Evolutionary conservation across 2,113 vertebrate genomes (phyloP).

Genomic region (Forbesichthys agassizii): DNA sequence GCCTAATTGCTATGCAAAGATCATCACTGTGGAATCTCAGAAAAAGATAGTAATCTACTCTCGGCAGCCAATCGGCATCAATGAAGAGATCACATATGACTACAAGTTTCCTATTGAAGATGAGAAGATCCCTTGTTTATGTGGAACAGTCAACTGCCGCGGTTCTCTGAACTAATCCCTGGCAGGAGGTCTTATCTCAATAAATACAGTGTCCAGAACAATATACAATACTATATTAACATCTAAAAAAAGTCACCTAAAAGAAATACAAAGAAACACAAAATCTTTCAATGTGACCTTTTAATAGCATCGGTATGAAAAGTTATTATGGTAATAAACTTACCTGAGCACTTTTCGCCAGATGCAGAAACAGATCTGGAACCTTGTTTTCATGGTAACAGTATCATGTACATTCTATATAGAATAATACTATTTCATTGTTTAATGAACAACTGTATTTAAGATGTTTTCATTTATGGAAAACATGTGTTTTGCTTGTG

Average conservation of each 20-base stretch:
- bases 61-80: constrained; percentile 89
- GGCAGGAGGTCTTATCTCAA: not conserved
- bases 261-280: constrained; percentile 12
- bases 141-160: constrained; percentile 91
- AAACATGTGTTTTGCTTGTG: constrained; percentile 84
- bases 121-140: constrained; percentile 97
- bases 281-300: constrained; percentile 5
- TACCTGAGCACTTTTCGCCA: not conserved
- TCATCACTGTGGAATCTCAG: constrained; percentile 94
- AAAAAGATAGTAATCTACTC: constrained; percentile 99
- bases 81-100: constrained; percentile 97
- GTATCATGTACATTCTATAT: not conserved
- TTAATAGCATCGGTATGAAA: constrained; percentile 2
- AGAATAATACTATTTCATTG: not conserved
- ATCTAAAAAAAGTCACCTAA: not conserved
- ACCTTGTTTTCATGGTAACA: not conserved
- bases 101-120: constrained; percentile 99
- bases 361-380: not conserved
- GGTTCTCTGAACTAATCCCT: constrained; percentile 89
- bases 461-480: constrained; percentile 69
- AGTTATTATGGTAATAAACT: constrained; percentile 3
- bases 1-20: constrained; percentile 99
- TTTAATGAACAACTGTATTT: constrained; percentile 17
- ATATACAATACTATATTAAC: not conserved
- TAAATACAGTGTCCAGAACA: too few species aligned